Base-by-base conservation (phyloP, 2,113 vertebrate genomes). In the Clinocottus analis region DNA sequence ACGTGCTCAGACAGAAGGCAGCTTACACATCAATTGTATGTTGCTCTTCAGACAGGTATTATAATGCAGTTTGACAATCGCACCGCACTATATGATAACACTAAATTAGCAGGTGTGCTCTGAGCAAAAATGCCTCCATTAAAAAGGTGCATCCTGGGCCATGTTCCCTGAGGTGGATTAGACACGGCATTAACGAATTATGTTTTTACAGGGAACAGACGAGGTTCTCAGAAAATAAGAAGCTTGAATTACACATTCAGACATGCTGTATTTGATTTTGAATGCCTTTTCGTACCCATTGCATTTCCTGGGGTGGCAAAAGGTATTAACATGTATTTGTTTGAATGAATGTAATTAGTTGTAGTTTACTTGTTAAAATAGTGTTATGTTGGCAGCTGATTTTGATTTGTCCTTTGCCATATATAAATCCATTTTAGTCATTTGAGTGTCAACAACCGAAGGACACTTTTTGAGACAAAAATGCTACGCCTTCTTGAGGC, bases 51-150 rank as follows among this genome's bases (percentile, higher is more conserved):
- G 75, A 85, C 83, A 87, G 80, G 64, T 85, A 77, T 77, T 61
- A 82, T 89, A 85, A 87, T 88, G 81, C 39, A 33, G 55, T 76
- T 80, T 85, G 89, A 88, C 86, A 88, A 68, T 80, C 75, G 35
- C 47, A n/a, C 78, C n/a, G 10, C 74, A 80, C 63, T 69, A 62
- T 85, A 78, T 56, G 71, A 80, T 72, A 80, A 72, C 67, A 74
- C 76, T 39, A 37, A 84, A 90, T 85, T 90, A 89, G 59, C 91
- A 92, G 90, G 85, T 91, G 87, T 75, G 70, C 82, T 78, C 58
- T 77, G 64, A 23, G 75, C 47, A 82, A 82, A 88, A 88, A 75
- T 21, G 70, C 37, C 58, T 88, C 82, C 82, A 86, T 91, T 91
- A 90, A 82, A n/a, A 33, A 17, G 70, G 31, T 66, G 53, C 84